phyloP scores from a whole-genome alignment of 2,113 vertebrate species.

The Prunella fulvescens region DNA sequence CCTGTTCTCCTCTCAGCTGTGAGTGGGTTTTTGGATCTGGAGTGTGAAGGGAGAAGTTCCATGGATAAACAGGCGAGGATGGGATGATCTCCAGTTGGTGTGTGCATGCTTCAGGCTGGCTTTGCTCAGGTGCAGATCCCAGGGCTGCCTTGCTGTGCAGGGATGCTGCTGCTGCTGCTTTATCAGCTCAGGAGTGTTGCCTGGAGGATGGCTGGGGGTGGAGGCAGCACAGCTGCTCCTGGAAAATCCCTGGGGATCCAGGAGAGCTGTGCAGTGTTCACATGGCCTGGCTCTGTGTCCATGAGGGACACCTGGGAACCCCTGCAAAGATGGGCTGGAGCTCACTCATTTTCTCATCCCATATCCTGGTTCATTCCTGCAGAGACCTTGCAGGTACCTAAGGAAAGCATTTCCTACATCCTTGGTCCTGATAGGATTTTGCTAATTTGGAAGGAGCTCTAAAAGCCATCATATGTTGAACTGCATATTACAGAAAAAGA shows the following conservation, averaged over 20 bases:
- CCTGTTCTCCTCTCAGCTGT: background rate
- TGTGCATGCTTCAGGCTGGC: background rate
- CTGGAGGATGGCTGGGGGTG: background rate
- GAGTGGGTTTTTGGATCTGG: constrained; percentile 26
- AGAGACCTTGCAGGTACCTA: background rate
- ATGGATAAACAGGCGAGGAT: background rate
- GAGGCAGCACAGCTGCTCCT: background rate
- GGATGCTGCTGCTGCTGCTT: background rate
- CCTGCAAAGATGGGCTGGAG: background rate
- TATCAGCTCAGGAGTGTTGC: accelerated
- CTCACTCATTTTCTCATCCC: background rate
- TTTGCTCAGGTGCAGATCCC: background rate
- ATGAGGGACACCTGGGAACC: background rate
- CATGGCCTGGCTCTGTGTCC: background rate
- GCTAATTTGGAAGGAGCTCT: background rate
- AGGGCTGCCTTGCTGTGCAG: background rate
- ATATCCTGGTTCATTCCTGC: background rate
- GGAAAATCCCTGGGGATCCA: background rate
- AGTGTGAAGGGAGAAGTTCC: background rate
- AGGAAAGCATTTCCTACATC: background rate
- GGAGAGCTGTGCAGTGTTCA: background rate
- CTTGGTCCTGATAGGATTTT: background rate
- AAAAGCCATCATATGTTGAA: background rate
- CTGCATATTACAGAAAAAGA: background rate
- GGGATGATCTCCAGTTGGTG: background rate